Percentiles rank a stretch among this genome's conserved stretches.
Evolutionary conservation across 2,888 invertebrate genomes (phyloP).

Genomic region (Invenusta paracnida): DNA sequence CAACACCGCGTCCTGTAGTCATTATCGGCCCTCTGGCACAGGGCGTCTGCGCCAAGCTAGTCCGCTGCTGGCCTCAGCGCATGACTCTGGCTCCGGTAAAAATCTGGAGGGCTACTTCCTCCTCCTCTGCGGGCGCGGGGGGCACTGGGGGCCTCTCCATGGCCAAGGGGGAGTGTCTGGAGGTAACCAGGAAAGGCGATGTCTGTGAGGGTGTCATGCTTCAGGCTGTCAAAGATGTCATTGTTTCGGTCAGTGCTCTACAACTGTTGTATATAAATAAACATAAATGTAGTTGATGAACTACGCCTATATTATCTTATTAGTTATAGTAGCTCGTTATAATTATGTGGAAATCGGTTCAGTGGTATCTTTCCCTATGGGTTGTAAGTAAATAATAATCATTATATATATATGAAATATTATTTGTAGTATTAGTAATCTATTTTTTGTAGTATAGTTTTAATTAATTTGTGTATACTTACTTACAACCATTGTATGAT

Average conservation of each 20-base stretch:
- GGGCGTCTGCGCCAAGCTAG: neutral
- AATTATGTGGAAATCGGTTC: too few species aligned
- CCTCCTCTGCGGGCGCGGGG: neutral
- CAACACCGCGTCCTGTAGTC: neutral
- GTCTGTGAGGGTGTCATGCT: neutral
- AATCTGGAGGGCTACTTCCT: neutral
- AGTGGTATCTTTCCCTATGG: too few species aligned
- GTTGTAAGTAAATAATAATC: too few species aligned
- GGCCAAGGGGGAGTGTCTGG: neutral
- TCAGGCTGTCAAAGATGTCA: neutral
- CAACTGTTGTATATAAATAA: too few species aligned
- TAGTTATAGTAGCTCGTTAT: too few species aligned
- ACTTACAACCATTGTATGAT: too few species aligned
- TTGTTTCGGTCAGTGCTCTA: neutral
- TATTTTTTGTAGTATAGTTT: too few species aligned
- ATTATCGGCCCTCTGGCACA: neutral
- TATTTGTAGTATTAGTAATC: too few species aligned
- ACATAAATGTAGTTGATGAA: too few species aligned
- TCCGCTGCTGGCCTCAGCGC: neutral
- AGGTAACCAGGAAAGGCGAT: neutral
- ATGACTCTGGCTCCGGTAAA: neutral
- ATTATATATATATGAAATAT: too few species aligned
- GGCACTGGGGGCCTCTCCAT: neutral
- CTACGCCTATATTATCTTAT: too few species aligned
- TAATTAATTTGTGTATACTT: too few species aligned